Base-by-base conservation (phyloP, 2,888 invertebrate genomes). In the Nephrotoma appendiculata region DNA sequence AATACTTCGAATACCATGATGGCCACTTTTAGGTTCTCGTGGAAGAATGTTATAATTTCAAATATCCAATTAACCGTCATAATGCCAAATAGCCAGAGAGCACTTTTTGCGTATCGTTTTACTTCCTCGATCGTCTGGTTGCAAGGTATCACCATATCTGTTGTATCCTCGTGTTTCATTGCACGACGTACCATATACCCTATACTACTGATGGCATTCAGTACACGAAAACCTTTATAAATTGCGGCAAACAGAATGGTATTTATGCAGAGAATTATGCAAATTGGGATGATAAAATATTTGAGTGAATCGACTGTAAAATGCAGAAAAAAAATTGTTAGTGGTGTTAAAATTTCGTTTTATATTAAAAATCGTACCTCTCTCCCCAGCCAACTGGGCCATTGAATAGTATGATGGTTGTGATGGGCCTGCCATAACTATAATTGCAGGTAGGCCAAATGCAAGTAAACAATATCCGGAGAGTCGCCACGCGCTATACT, bases 61-160 rank as follows among this genome's bases (percentile, higher is more conserved):
- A 94, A 92, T 85, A 93, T 92, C 95, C 94, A 95, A 86, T 94
- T 94, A 12, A 94, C 90, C 0, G 94, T 94, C 94, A 94, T 94
- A 87, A 94, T 92, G 87, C 93, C 91, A 87, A 94, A 94, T 1
- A 95, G 91, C 84, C 93, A 87, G 19, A 87, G 85, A 9, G 87
- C 87, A 86, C 87, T 87, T 86, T 87, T 86, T 84, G 87, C 86
- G 6, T 44, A 45, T 45, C 85, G 42, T 45, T 85, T 85, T 44
- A 85, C 85, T 44, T 85, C 85, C 19, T 85, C 85, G 43, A 45
- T 42, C 19, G 44, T 71, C 31, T 71, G 9, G 31, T 19, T 71
- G 31, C 71, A 71, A 4, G 71, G 71, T 9, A 31, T 2, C 31
- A 19, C 31, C 31, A 71, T 9, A 31, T 42, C 15, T 42, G 41